phyloP scores from a whole-genome alignment of 2,888 invertebrate species.

The Lysandra coridon region DNA sequence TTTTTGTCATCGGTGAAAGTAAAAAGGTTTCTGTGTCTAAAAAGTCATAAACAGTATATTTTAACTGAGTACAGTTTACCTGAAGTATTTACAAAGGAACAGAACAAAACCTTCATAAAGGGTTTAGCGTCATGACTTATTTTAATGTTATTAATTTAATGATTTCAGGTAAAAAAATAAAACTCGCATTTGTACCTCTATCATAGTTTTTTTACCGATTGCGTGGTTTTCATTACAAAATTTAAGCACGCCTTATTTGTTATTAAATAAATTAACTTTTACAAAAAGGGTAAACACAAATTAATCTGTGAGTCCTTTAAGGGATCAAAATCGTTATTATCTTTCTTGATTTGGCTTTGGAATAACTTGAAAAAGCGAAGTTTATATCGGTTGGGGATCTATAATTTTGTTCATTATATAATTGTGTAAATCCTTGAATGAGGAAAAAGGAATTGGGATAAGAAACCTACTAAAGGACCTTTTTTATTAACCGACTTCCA shows the following conservation, averaged over 20 bases:
- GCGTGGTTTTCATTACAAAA: not conserved
- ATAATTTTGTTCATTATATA: not conserved
- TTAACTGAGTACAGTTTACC: not conserved
- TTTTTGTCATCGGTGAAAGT: slow-evolving; percentile 62
- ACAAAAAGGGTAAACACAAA: not conserved
- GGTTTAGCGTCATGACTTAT: not conserved
- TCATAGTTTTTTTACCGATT: not conserved
- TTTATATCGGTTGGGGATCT: not conserved
- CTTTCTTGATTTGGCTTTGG: not conserved
- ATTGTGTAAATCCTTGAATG: not conserved
- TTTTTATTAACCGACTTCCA: too few relatives aligned
- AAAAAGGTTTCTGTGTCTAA: slow-evolving; percentile 48
- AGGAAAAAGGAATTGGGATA: not conserved
- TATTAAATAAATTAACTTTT: not conserved
- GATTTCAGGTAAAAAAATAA: not conserved
- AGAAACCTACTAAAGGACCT: not conserved
- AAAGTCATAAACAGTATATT: not conserved
- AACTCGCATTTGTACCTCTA: not conserved
- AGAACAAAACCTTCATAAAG: not conserved
- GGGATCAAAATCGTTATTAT: slow-evolving; percentile 8
- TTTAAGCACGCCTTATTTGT: not conserved
- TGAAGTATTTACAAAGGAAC: not conserved
- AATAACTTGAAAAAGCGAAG: not conserved
- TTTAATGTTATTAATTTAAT: not conserved
- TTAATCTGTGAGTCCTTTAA: not conserved